These are phyloP conservation scores for Lochmaea crataegi DNA, from an alignment of 2,888 invertebrate genomes.

Conservation along the genomic window DNA sequence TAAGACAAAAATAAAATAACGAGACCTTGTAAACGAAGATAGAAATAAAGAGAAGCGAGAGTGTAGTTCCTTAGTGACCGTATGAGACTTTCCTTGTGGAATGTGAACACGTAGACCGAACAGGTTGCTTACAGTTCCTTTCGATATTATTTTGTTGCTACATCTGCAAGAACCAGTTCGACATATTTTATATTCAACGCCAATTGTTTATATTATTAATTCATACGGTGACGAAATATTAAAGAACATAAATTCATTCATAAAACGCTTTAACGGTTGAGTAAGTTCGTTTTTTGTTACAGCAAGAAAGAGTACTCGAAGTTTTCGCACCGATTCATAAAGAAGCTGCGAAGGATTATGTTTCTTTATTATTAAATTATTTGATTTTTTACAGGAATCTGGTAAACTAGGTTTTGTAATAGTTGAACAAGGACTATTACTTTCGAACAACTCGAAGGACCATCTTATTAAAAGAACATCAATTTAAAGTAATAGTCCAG, in stretches of 20 bases:
- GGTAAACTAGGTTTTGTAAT: too few species aligned
- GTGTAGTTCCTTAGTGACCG: conserved; percentile 25
- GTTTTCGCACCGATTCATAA: background rate
- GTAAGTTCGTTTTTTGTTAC: conserved; percentile 3
- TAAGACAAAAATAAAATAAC: conserved; percentile 1
- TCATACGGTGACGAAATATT: conserved; percentile 45
- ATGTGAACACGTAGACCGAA: conserved; percentile 49
- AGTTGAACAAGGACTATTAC: too few species aligned
- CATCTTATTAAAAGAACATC: too few species aligned
- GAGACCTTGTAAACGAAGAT: conserved; percentile 29
- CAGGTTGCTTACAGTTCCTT: conserved; percentile 47
- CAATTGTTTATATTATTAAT: conserved; percentile 46
- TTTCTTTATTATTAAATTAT: too few species aligned
- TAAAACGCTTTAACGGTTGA: conserved; percentile 25
- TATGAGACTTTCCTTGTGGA: conserved; percentile 44
- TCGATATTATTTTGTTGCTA: conserved; percentile 29
- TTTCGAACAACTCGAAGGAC: too few species aligned
- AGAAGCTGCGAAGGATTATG: background rate
- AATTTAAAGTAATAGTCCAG: too few species aligned
- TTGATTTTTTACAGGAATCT: too few species aligned
- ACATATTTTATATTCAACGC: conserved; percentile 39
- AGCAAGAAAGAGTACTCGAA: background rate
- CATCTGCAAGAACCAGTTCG: conserved; percentile 47
- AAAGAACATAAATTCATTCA: conserved; percentile 39
- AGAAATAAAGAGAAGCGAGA: conserved; percentile 11